Percentiles rank a stretch among this genome's conserved stretches.
These are phyloP conservation scores for Chloroceryle inda DNA, from an alignment of 2,797 vertebrate species.

Conservation along the genomic window DNA sequence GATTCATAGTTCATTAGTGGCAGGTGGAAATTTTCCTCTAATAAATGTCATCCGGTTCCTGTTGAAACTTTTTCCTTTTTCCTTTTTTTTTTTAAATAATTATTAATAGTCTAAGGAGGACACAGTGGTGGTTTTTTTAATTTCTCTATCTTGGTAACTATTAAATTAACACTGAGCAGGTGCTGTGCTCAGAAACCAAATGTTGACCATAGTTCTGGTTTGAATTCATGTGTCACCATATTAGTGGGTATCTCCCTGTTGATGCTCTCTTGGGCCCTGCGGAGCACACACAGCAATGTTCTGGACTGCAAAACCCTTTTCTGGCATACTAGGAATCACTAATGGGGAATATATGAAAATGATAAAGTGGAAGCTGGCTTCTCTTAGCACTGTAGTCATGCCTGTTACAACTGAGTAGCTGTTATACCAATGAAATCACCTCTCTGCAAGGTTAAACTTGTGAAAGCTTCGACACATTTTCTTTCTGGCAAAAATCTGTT, in stretches of 20 bases:
- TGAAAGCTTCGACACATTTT: not conserved
- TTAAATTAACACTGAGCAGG: not conserved
- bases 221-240: not conserved
- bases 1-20: not conserved
- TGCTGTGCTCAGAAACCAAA: not conserved
- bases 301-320: not conserved
- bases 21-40: not conserved
- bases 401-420: not conserved
- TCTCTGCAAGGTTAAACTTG: not conserved
- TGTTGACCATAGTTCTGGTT: not conserved
- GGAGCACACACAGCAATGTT: not conserved
- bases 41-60: not conserved
- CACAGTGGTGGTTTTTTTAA: not conserved
- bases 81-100: not conserved
- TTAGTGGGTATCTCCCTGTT: not conserved
- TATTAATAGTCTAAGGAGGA: not conserved
- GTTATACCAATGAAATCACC: not conserved
- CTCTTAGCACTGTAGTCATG: not conserved
- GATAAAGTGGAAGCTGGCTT: not conserved
- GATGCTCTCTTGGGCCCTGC: not conserved
- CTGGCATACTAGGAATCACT: not conserved
- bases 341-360: not conserved
- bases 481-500: not conserved
- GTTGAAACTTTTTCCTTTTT: too few species aligned
- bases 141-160: not conserved